These are phyloP conservation scores for Drymonia ruficornis DNA, from an alignment of 2,888 invertebrate species.

Conservation along the genomic window DNA sequence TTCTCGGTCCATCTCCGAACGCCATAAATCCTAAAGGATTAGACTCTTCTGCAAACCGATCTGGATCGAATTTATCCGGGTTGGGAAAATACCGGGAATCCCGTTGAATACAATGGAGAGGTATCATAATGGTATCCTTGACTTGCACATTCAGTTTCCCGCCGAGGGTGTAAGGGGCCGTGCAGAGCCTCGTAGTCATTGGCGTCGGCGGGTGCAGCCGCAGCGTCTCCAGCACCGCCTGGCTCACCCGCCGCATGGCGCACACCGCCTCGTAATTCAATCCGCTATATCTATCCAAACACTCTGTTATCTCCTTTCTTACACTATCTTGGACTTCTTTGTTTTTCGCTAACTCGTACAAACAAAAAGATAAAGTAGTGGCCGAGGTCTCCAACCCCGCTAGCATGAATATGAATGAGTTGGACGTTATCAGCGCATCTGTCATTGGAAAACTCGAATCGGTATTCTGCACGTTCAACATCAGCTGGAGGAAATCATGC, in stretches of 20 bases:
- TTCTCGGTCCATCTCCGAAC: conserved; percentile 76
- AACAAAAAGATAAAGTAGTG: conserved; percentile 74
- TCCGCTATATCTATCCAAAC: conserved; percentile 55
- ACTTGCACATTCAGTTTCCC: conserved; percentile 60
- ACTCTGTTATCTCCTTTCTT: conserved; percentile 65
- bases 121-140: conserved; percentile 69
- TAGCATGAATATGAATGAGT: conserved; percentile 80
- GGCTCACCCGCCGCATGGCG: conserved; percentile 65
- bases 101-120: conserved; percentile 71
- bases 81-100: conserved; percentile 68
- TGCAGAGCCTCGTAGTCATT: conserved; percentile 73
- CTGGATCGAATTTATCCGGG: conserved; percentile 74
- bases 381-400: conserved; percentile 78
- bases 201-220: conserved; percentile 76
- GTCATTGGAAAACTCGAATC: conserved; percentile 69
- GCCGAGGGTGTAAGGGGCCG: conserved; percentile 61
- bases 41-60: conserved; percentile 63
- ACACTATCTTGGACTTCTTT: conserved; percentile 64
- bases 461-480: conserved; percentile 74
- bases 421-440: conserved; percentile 77
- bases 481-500: conserved; percentile 76
- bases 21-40: conserved; percentile 70
- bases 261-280: conserved; percentile 71
- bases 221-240: conserved; percentile 66
- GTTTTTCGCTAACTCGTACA: conserved; percentile 74